Evolutionary conservation across 2,113 vertebrate genomes (phyloP), one percentile per base, ranked within the genome.

Genomic region (Grammomys surdaster): DNA sequence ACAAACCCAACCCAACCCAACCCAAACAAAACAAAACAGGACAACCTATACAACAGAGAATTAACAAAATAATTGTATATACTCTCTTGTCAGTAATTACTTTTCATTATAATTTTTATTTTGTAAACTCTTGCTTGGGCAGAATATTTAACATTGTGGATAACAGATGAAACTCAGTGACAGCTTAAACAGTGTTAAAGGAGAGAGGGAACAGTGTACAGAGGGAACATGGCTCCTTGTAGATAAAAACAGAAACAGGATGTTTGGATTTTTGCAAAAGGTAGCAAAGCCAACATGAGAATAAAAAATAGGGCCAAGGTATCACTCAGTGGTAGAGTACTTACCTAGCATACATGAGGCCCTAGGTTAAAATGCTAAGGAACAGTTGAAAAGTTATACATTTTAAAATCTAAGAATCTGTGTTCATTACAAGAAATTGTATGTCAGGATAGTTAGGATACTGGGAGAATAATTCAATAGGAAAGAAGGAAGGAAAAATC

Each of bases 91-190:
- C 13, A 76, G 26, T 54, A 76, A 81, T 46, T 82, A 26, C 19
- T 82, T 88, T 82, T 76, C 86, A 70, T 26, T 28, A 69, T 43
- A 16, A 36, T 67, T 92, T 48, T 81, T 91, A 46, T 75, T 76
- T 95, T 67, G 2, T 63, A 40, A n/a, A 78, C 7, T 93, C n/a
- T 70, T 89, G 14, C 11, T 85, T 76, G 69, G 60, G 60, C 10
- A 93, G 36, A 90, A 92, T 82, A 80, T 51, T 89, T 91, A 70
- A 89, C 48, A 89, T 75, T 92, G 75, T 93, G 26, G 11, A 14
- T 43, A 82, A 56, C 12, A 56, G 36, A 69, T 93, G 65, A 95
- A 76, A 95, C 17, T 48, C 69, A 48, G 69, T 58, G 33, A 11
- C 9, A 69, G 5, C 46, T 93, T 96, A 58, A 91, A 70, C 65